Base-by-base conservation (phyloP, 30 jellyfish, hydroid and myxozoan species). In the Morbakka virulenta region DNA sequence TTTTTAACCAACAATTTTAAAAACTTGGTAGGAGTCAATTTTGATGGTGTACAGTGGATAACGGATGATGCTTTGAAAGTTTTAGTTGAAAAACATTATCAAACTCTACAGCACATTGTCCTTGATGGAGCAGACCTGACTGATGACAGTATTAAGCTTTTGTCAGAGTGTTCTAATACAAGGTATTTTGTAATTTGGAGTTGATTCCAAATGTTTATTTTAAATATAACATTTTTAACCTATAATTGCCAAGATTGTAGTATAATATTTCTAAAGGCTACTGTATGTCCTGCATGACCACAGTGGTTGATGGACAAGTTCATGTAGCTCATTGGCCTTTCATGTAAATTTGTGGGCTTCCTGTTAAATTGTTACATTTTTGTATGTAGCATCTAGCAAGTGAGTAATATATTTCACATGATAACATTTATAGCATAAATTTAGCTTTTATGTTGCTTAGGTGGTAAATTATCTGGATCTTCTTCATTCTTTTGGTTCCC, bases 31-130 rank as follows among this genome's bases (percentile, higher is more conserved):
- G 50, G 52, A 11, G 30, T 89, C 3, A 72, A 89, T 70, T 76
- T 89, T 68, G 97, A 89, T 76, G 97, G 97, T 20, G 74, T 89
- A 1, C 97, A 81, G 63, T 89, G 97, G 97, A 76, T 89, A 13
- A 80, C 95, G 13, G 83, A 69, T 2, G 79, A 28, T 23, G 68
- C 90, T 62, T 34, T 89, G 69, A 82, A 89, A 33, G 65, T 81
- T 57, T 85, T 89, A 0, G 84, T 77, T 11, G 75, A 51, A 20
- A 31, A 57, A 23, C 95, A 82, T 69, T 28, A 29, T 1, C 32
- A 50, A 3, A 53, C 82, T 20, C 79, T 89, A 65, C 61, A 57
- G 62, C 81, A 89, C 26, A 49, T 89, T 30, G 48, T 67, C 14
- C 85, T 89, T 52, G 97, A 89, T 89, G 97, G 97, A 3, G 97